A percentile compares a stretch with the other conserved stretches of the same genome.
Evolutionary conservation across 2,888 invertebrate species (phyloP).

Genomic region (Zhengitettix transpicula): DNA sequence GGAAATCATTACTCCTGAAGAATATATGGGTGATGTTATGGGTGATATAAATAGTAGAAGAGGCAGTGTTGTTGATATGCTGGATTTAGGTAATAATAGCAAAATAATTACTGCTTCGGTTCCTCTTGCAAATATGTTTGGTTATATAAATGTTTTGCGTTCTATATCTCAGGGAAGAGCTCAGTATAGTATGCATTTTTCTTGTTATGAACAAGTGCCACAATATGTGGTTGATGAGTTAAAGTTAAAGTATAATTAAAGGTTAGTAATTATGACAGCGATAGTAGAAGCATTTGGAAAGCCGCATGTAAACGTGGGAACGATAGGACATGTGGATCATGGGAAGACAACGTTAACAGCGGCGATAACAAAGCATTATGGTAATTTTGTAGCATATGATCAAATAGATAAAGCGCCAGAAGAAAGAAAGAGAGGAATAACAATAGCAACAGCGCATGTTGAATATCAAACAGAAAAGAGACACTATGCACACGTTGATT

Average conservation of each 20-base stretch:
- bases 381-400: too few species aligned
- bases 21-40: slow-evolving; percentile 15
- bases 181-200: not conserved
- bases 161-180: not conserved
- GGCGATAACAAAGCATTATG: slow-evolving; percentile 8
- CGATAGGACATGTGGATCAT: slow-evolving; percentile 15
- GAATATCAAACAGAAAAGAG: slow-evolving; percentile 17
- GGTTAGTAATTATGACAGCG: not conserved
- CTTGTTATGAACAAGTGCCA: not conserved
- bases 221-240: not conserved
- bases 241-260: not conserved
- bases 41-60: slow-evolving; percentile 11
- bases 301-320: slow-evolving; percentile 14
- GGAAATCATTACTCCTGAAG: slow-evolving; percentile 14
- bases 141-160: slow-evolving; percentile 5
- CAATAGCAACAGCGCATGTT: slow-evolving; percentile 19
- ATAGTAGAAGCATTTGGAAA: slow-evolving; percentile 3
- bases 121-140: slow-evolving; percentile 5
- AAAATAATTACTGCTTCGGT: not conserved
- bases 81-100: not conserved
- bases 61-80: not conserved
- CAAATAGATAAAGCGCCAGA: slow-evolving; percentile 31
- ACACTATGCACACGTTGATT: slow-evolving; percentile 38
- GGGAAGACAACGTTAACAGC: slow-evolving; percentile 15
- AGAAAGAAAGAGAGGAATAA: slow-evolving; percentile 27